Percentiles rank a stretch among this genome's conserved stretches.
phyloP scores from a whole-genome alignment of 2,113 vertebrate species.

The Peromyscus californicus region DNA sequence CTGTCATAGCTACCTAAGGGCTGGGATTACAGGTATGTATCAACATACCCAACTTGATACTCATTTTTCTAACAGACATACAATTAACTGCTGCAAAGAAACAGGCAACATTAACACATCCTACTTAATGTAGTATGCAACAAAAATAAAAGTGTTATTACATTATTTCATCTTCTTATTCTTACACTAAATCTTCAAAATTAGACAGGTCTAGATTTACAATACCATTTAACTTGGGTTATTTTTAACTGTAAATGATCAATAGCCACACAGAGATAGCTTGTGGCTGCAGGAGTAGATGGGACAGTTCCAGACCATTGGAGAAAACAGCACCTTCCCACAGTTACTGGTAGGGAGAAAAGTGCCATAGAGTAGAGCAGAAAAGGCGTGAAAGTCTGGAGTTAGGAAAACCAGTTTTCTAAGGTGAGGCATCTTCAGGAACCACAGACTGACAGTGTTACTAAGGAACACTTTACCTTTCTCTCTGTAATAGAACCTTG shows the following conservation, averaged over 20 bases:
- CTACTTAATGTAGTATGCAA: not conserved
- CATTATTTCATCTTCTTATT: not conserved
- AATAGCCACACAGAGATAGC: not conserved
- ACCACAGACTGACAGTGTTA: not conserved
- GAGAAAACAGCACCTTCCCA: not conserved
- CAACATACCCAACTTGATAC: not conserved
- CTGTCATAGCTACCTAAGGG: too few species aligned
- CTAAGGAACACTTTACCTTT: not conserved
- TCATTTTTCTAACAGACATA: constrained; percentile 2
- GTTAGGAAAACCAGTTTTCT: constrained; percentile 25
- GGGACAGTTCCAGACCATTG: not conserved
- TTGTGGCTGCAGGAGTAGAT: not conserved
- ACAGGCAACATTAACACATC: not conserved
- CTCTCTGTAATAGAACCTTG: not conserved
- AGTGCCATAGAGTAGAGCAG: not conserved
- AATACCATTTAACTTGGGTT: not conserved
- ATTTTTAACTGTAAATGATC: not conserved
- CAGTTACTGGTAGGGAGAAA: not conserved
- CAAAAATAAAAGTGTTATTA: not conserved
- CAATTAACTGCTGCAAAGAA: not conserved
- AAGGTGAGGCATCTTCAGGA: constrained; percentile 25
- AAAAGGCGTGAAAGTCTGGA: not conserved
- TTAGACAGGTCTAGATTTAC: not conserved
- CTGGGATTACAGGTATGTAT: not conserved
- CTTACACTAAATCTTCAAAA: constrained; percentile 24